These are phyloP conservation scores for Strix aluco DNA, from an alignment of 2,113 vertebrate species.

Conservation along the genomic window DNA sequence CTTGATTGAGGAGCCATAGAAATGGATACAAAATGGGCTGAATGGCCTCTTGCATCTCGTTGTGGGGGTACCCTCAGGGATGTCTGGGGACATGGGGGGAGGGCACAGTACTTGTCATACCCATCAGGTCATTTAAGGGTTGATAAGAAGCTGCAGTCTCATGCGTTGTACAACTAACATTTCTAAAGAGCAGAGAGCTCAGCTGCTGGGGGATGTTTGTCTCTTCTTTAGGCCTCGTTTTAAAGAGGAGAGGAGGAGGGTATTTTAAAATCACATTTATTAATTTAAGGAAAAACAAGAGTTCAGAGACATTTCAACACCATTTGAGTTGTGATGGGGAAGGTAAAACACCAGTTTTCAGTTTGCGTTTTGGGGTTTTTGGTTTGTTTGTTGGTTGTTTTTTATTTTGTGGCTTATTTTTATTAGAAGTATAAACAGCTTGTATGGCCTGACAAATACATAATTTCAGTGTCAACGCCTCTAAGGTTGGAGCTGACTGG, in stretches of 20 bases:
- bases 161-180: no score
- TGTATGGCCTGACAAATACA: rapidly evolving
- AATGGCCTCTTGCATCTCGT: neutral
- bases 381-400: neutral
- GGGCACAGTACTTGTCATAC: neutral
- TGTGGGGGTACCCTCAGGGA: neutral
- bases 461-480: neutral
- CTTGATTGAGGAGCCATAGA: neutral
- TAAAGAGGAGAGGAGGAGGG: neutral
- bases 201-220: neutral
- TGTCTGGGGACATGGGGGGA: neutral
- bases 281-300: neutral
- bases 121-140: neutral
- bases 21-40: neutral
- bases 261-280: neutral
- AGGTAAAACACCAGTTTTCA: neutral
- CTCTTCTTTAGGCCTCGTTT: neutral
- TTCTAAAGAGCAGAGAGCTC: neutral
- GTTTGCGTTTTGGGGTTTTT: neutral
- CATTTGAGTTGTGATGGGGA: neutral
- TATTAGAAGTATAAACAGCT: neutral
- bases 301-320: neutral
- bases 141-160: neutral
- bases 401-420: neutral
- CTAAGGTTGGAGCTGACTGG: neutral